These are phyloP conservation scores for Xylophagus ater DNA, from an alignment of 2,888 invertebrate genomes.

Conservation along the genomic window DNA sequence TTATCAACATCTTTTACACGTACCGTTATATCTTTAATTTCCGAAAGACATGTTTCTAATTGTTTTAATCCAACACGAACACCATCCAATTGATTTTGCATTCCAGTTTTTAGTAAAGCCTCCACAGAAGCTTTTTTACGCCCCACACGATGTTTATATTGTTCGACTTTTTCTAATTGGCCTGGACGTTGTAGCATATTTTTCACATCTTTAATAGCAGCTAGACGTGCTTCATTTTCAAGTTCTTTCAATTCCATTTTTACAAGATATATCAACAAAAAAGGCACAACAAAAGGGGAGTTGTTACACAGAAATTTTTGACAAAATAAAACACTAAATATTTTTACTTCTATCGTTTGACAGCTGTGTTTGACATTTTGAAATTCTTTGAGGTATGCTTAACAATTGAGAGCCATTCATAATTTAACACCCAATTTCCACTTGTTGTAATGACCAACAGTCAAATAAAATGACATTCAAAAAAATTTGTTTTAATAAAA, in stretches of 20 bases:
- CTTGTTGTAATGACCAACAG: no score
- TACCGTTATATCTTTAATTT: conserved; percentile 61
- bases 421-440: no score
- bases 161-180: conserved; percentile 76
- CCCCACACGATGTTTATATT: conserved; percentile 35
- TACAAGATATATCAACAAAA: neutral
- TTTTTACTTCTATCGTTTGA: no score
- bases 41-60: conserved; percentile 71
- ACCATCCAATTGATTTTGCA: conserved; percentile 95
- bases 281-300: no score
- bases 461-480: no score
- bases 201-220: conserved; percentile 74
- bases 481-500: no score
- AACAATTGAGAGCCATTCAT: neutral
- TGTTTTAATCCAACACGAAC: conserved; percentile 89
- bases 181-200: conserved; percentile 91
- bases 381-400: neutral
- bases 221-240: conserved; percentile 65
- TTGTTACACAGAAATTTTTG: no score
- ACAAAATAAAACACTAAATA: no score
- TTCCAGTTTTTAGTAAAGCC: conserved; percentile 76
- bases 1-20: conserved; percentile 69
- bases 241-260: conserved; percentile 50
- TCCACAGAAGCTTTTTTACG: conserved; percentile 36
- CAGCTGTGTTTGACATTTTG: no score